phyloP scores from a whole-genome alignment of 2,113 vertebrate genomes.

The Bucco capensis region DNA sequence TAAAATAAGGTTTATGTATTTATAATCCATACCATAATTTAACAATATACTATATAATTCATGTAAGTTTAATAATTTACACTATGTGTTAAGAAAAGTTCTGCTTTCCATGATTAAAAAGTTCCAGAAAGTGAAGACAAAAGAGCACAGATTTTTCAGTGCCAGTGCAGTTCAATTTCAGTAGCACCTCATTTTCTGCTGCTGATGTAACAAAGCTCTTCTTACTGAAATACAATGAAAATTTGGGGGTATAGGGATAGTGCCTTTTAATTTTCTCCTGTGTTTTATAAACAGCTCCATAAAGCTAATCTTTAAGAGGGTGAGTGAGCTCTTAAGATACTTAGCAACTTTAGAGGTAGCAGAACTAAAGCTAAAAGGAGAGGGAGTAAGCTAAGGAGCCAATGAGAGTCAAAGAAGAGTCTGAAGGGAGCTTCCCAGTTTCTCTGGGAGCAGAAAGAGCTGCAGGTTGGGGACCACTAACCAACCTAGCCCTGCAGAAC shows the following conservation, averaged over 20 bases:
- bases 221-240: not conserved
- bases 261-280: not conserved
- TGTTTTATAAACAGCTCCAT: not conserved
- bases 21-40: not conserved
- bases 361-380: no score
- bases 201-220: not conserved
- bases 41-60: not conserved
- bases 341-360: no score
- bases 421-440: no score
- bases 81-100: not conserved
- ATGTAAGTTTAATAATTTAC: not conserved
- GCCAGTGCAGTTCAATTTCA: not conserved
- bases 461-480: no score
- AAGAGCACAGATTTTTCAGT: not conserved
- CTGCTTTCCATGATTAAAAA: not conserved
- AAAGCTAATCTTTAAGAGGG: not conserved
- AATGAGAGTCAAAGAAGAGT: no score
- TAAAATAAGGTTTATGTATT: not conserved
- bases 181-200: not conserved
- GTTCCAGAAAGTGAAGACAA: not conserved
- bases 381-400: no score
- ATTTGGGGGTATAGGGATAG: not conserved
- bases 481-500: no score
- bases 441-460: no score
- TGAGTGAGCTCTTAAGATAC: not conserved